These are phyloP conservation scores for Lophius piscatorius DNA, from an alignment of 2,113 vertebrate genomes.

Conservation along the genomic window DNA sequence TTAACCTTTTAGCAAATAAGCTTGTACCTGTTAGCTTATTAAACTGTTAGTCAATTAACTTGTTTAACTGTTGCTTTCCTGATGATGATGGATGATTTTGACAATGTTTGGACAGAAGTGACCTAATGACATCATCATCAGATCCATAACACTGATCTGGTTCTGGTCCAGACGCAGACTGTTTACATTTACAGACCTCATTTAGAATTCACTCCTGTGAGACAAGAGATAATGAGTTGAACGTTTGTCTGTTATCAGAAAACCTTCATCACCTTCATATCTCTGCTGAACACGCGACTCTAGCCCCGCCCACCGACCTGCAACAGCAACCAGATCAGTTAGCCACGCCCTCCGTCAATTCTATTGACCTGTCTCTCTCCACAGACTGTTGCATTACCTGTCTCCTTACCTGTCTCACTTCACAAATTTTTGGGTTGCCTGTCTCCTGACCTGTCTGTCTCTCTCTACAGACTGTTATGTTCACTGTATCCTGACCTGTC, in stretches of 20 bases:
- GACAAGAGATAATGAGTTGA: neutral
- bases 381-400: constrained; percentile 1
- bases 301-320: neutral
- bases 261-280: constrained; percentile 36
- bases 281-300: constrained; percentile 20
- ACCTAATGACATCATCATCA: too few species aligned
- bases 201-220: too few species aligned
- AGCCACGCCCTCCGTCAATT: too few species aligned
- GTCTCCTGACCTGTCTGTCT: constrained; percentile 81
- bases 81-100: too few species aligned
- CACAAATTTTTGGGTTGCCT: constrained; percentile 83
- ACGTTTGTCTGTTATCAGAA: neutral
- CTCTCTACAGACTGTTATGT: neutral
- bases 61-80: too few species aligned
- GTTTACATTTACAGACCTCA: too few species aligned
- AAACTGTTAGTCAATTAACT: too few species aligned
- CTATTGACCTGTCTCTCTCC: neutral
- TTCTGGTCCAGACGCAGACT: too few species aligned
- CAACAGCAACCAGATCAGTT: neutral
- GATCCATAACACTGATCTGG: too few species aligned
- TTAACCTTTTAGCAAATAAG: too few species aligned
- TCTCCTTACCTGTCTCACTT: neutral
- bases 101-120: too few species aligned
- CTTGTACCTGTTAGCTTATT: too few species aligned
- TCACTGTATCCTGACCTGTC: constrained; percentile 46